phyloP scores from a whole-genome alignment of 1,140 invertebrate genomes.

The Popillia japonica region DNA sequence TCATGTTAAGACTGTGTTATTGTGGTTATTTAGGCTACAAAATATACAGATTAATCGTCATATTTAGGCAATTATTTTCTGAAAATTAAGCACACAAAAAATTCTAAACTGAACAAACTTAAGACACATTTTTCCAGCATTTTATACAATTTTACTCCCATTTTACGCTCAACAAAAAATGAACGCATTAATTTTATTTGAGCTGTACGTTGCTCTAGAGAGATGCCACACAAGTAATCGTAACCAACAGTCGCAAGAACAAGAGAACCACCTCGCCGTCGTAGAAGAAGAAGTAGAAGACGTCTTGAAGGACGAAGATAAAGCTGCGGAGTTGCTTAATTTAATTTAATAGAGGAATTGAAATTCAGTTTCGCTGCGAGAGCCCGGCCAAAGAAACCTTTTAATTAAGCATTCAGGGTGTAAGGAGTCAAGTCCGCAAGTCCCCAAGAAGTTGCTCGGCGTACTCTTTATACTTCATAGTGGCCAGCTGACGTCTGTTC shows the following conservation, averaged over 20 bases:
- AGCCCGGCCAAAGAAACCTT: constrained; percentile 39
- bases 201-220: background rate
- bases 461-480: constrained; percentile 55
- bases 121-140: too few relatives aligned
- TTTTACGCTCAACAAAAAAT: background rate
- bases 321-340: constrained; percentile 32
- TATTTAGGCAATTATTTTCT: too few relatives aligned
- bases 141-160: too few relatives aligned
- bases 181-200: background rate
- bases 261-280: background rate
- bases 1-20: too few relatives aligned
- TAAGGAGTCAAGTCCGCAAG: constrained; percentile 44
- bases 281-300: constrained; percentile 27
- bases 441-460: constrained; percentile 46
- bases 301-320: constrained; percentile 6
- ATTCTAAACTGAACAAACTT: too few relatives aligned
- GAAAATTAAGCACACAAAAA: too few relatives aligned
- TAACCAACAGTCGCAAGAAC: background rate
- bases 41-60: too few relatives aligned
- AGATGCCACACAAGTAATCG: background rate
- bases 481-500: constrained; percentile 50
- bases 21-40: too few relatives aligned
- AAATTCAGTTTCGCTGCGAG: constrained; percentile 27
- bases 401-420: constrained; percentile 52
- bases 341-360: constrained; percentile 38